Evolutionary conservation across 2,888 invertebrate species (phyloP).

Genomic region (Chamaedrilus cognettii): DNA sequence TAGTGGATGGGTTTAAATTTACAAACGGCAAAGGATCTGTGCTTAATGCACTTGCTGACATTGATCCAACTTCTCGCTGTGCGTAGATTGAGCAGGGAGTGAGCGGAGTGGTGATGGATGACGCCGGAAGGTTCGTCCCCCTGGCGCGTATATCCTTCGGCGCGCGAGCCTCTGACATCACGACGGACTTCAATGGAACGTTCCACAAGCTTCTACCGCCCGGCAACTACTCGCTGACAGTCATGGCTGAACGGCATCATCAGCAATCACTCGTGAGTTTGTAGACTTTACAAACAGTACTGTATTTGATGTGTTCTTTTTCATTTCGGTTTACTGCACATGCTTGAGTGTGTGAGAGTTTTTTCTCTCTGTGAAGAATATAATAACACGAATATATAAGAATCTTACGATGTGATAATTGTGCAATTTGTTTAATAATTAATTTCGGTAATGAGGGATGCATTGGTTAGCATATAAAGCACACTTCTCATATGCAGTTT

Average conservation of each 20-base stretch:
- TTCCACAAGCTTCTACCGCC: constrained; percentile 93
- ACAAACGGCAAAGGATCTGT: no score
- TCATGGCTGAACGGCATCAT: constrained; percentile 45
- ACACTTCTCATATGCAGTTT: no score
- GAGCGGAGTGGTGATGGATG: constrained; percentile 20
- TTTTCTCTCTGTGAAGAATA: no score
- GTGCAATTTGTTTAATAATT: no score
- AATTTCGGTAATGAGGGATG: no score
- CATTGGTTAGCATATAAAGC: no score
- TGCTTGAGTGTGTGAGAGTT: neutral
- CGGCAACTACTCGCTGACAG: constrained; percentile 78
- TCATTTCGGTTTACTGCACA: neutral
- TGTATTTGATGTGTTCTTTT: neutral
- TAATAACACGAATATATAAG: no score
- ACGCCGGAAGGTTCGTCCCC: neutral
- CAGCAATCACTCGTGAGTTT: constrained; percentile 18
- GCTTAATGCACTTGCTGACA: no score
- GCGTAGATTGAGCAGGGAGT: constrained; percentile 24
- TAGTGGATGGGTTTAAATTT: no score
- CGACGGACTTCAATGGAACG: constrained; percentile 83
- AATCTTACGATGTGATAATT: no score
- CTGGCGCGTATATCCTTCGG: constrained; percentile 18
- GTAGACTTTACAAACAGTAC: neutral
- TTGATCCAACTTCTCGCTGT: no score
- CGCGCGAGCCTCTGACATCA: constrained; percentile 62